phyloP scores from a whole-genome alignment of 2,113 vertebrate species.

The Archilochus colubris region DNA sequence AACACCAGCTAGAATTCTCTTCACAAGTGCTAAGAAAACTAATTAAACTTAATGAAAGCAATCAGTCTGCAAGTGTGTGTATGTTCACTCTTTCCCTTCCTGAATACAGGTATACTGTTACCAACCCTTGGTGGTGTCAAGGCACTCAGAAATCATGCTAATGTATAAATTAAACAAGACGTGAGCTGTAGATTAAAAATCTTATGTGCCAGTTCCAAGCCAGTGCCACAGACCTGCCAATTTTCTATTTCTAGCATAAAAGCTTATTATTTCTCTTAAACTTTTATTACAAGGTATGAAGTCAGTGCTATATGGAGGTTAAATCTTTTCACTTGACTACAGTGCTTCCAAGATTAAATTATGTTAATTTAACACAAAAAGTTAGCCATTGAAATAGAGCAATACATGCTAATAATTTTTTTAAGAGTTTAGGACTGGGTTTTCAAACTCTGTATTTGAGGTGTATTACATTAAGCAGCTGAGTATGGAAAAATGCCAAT shows the following conservation, averaged over 20 bases:
- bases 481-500: not conserved
- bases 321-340: slow-evolving; percentile 27
- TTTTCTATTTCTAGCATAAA: slow-evolving; percentile 27
- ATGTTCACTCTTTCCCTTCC: slow-evolving; percentile 52
- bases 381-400: not conserved
- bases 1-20: slow-evolving; percentile 59
- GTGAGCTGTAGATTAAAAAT: slow-evolving; percentile 51
- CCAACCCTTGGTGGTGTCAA: slow-evolving; percentile 42
- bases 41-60: slow-evolving; percentile 80
- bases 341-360: slow-evolving; percentile 17
- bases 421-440: not conserved
- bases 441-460: not conserved
- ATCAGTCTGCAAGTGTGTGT: slow-evolving; percentile 66
- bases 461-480: not conserved
- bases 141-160: slow-evolving; percentile 11
- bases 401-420: not conserved
- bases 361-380: slow-evolving; percentile 37
- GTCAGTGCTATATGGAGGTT: slow-evolving; percentile 20
- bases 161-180: slow-evolving; percentile 64
- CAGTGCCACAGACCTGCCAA: not conserved
- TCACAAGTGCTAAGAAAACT: slow-evolving; percentile 69
- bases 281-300: slow-evolving; percentile 31
- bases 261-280: slow-evolving; percentile 53
- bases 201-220: not conserved
- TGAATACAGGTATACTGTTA: slow-evolving; percentile 50